Evolutionary conservation across 2,113 vertebrate species (phyloP), one percentile per base, ranked within the genome.

Genomic region (Callochromis pleurospilus): DNA sequence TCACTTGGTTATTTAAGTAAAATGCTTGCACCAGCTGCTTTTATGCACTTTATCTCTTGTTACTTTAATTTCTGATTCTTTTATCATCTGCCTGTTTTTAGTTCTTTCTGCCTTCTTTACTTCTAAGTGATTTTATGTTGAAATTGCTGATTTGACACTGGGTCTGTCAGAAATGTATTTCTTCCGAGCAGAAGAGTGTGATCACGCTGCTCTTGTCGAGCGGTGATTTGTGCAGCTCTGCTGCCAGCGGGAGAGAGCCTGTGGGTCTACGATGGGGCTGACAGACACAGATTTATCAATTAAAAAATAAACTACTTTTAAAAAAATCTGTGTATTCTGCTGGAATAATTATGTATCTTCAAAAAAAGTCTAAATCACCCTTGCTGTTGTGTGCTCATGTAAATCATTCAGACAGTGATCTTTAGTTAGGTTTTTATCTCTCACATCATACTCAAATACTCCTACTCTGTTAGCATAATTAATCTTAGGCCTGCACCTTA

Each of bases 131-230:
- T 73, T 89, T 87, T 85, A 89, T 86, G 88, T 56, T 62, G 83
- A 79, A 84, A 86, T 88, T 77, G 82, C 85, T 84, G 40, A 10
- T 70, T 75, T 9, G 75, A 92, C 79, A 85, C 40, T 58, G 47
- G 86, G 85, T 89, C 38, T 24, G 55, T 42, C 45, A 17, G 33
- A 6, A 6, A 49, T 79, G 45, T 65, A 79, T 62, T 89, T 93
- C 80, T 56, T 73, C 13, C 1, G 40, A 80, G 86, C 79, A 79
- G 81, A 83, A 33, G 65, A 89, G 84, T 81, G 84, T 86, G 85
- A 92, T 80, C 80, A 58, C 29, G n/a, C n/a, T 19, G 68, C 33
- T 12, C 70, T 81, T 15, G 15, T 5, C 6, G 26, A 29, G 24
- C 1, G 12, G 58, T 79, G 75, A 45, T 83, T 49, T 58, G 62